A percentile compares a stretch with the other conserved stretches of the same genome.
These are phyloP conservation scores for Campoletis sonorensis DNA, from an alignment of 1,140 invertebrate genomes.

Conservation along the genomic window DNA sequence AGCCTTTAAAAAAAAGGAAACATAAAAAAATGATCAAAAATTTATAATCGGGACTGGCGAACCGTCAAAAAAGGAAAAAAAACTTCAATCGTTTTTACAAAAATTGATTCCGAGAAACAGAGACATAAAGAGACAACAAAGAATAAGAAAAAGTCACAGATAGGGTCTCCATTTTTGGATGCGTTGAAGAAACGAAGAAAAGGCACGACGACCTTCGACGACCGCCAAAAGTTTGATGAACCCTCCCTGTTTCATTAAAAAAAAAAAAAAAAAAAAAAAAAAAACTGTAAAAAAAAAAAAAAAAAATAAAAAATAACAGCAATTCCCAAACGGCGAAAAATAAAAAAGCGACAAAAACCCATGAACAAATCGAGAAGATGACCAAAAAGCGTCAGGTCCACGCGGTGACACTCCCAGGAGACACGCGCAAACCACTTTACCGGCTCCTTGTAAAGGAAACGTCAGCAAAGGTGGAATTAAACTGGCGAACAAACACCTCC, in stretches of 20 bases:
- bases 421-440: constrained; percentile 9
- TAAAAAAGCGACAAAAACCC: background rate
- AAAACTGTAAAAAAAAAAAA: no score
- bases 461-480: background rate
- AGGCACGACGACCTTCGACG: constrained; percentile 62
- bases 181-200: background rate
- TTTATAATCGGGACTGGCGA: no score
- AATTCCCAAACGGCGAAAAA: no score
- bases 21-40: no score
- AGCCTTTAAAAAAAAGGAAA: no score
- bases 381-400: constrained; percentile 22
- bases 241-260: constrained; percentile 48
- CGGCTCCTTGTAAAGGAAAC: background rate
- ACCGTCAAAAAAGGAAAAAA: no score
- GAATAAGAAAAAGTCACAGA: background rate
- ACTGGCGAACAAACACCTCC: no score
- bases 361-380: background rate
- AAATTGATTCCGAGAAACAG: no score
- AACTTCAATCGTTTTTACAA: no score
- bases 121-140: no score
- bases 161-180: no score
- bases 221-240: constrained; percentile 67
- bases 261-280: constrained; percentile 53
- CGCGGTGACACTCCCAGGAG: background rate
- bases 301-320: background rate